Evolutionary conservation across 2,113 vertebrate species (phyloP).

Genomic region (Neodontobutis hainanensis): DNA sequence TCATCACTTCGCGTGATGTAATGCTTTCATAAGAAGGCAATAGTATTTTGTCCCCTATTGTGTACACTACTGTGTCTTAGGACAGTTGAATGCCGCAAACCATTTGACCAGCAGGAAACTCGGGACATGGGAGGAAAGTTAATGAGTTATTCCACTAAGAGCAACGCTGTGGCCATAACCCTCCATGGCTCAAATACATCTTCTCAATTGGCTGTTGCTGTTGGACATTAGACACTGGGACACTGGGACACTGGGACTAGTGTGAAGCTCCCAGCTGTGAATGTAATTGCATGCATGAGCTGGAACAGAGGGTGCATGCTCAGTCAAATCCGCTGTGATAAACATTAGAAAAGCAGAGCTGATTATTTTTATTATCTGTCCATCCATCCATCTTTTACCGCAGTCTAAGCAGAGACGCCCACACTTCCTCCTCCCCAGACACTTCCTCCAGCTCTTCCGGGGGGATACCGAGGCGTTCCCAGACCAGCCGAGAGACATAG

Average conservation of each 20-base stretch:
- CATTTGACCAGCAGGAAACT: not conserved
- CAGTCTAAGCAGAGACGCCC: too few species aligned
- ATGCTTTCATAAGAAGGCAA: too few species aligned
- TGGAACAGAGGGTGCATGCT: slow-evolving; percentile 18
- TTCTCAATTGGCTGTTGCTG: not conserved
- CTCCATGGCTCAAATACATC: slow-evolving; percentile 8
- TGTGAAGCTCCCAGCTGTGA: slow-evolving; percentile 23
- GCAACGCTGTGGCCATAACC: not conserved
- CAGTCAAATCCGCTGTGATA: slow-evolving; percentile 37
- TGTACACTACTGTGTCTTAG: not conserved
- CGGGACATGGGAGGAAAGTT: slow-evolving; percentile 5
- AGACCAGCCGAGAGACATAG: too few species aligned
- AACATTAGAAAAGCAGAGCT: slow-evolving; percentile 43
- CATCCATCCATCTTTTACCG: too few species aligned
- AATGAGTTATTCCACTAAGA: slow-evolving; percentile 33
- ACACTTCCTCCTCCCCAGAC: too few species aligned
- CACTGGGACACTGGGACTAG: slow-evolving; percentile 10
- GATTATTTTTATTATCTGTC: too few species aligned
- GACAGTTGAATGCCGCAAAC: not conserved
- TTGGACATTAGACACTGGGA: not conserved
- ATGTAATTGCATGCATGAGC: slow-evolving; percentile 31
- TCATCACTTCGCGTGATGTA: too few species aligned
- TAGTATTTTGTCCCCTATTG: too few species aligned
- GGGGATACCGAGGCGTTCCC: too few species aligned
- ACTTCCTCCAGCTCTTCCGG: too few species aligned